Percentiles rank a stretch among this genome's conserved stretches.
Conservation (phyloP, 1,140 invertebrate genomes). For the Habropoda laboriosa region DNA sequence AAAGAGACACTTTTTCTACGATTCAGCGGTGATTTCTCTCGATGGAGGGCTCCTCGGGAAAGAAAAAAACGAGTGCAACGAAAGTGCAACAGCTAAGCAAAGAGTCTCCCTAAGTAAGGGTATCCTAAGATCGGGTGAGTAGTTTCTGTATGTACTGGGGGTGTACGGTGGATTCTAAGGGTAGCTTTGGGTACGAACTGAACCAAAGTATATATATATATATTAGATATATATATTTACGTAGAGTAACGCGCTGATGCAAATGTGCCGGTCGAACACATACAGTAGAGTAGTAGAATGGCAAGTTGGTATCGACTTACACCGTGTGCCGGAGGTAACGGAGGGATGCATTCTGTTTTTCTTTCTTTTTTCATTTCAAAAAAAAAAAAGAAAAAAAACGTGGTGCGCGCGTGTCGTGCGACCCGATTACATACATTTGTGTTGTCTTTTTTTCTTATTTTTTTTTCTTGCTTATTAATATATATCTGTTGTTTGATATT, state of each 20-base stretch:
- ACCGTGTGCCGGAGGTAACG: conserved; percentile 46
- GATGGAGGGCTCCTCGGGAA: background rate
- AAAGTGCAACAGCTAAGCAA: conserved; percentile 62
- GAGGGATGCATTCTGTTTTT: conserved; percentile 4
- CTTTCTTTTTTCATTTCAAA: too few relatives aligned
- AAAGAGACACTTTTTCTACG: too few relatives aligned
- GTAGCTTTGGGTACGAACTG: conserved; percentile 35
- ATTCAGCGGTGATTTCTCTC: too few relatives aligned
- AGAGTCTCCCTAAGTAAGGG: conserved; percentile 59
- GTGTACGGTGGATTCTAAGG: conserved; percentile 50
- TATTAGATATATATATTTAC: background rate
- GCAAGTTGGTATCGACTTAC: conserved; percentile 28
- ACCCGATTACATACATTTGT: conserved; percentile 26
- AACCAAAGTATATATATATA: conserved; percentile 14
- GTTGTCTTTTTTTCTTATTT: background rate
- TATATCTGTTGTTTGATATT: background rate
- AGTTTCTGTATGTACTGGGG: conserved; percentile 56
- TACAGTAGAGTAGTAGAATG: background rate
- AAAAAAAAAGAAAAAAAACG: background rate
- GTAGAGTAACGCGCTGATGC: conserved; percentile 29
- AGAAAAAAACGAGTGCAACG: conserved; percentile 53
- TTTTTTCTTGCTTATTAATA: background rate
- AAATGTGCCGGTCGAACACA: conserved; percentile 19
- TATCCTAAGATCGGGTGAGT: conserved; percentile 52
- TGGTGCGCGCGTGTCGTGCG: conserved; percentile 43